phyloP scores from a whole-genome alignment of 2,888 invertebrate species.

The Phorcus lineatus region DNA sequence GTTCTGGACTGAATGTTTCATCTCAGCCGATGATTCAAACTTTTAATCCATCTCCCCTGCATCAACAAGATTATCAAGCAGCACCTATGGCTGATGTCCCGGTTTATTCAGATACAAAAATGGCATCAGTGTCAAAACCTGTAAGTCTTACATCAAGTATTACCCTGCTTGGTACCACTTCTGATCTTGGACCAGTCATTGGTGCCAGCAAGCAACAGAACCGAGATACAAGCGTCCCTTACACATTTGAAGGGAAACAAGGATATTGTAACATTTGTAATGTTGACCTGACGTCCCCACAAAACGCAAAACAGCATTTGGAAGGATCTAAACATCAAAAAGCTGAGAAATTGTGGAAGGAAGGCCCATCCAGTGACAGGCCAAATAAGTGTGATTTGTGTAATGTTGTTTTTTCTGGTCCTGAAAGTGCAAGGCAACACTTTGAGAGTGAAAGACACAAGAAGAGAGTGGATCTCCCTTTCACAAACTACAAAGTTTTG shows the following conservation, averaged over 20 bases:
- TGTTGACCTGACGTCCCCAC: slow-evolving; percentile 38
- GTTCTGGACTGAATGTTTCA: not conserved
- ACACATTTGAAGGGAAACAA: slow-evolving; percentile 29
- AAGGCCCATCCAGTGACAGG: not conserved
- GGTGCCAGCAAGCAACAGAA: not conserved
- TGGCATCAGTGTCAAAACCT: not conserved
- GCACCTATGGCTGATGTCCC: not conserved
- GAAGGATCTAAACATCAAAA: slow-evolving; percentile 46
- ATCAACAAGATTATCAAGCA: not conserved
- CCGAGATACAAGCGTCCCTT: not conserved
- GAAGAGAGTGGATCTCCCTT: slow-evolving; percentile 31
- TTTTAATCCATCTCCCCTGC: not conserved
- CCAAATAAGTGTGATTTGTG: slow-evolving; percentile 47
- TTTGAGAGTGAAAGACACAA: slow-evolving; percentile 49
- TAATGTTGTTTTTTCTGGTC: slow-evolving; percentile 44
- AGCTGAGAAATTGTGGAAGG: slow-evolving; percentile 28
- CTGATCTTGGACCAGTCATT: not conserved
- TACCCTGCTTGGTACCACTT: not conserved
- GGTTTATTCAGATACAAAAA: not conserved
- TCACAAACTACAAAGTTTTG: not conserved
- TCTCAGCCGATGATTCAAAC: not conserved
- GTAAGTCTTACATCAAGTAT: not conserved
- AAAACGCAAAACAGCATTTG: slow-evolving; percentile 41
- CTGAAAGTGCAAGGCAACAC: slow-evolving; percentile 47
- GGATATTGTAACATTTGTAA: slow-evolving; percentile 43